A percentile compares a stretch with the other conserved stretches of the same genome.
Conservation (phyloP, 2,888 invertebrate genomes). For the Brachypalpus laphriformis region DNA sequence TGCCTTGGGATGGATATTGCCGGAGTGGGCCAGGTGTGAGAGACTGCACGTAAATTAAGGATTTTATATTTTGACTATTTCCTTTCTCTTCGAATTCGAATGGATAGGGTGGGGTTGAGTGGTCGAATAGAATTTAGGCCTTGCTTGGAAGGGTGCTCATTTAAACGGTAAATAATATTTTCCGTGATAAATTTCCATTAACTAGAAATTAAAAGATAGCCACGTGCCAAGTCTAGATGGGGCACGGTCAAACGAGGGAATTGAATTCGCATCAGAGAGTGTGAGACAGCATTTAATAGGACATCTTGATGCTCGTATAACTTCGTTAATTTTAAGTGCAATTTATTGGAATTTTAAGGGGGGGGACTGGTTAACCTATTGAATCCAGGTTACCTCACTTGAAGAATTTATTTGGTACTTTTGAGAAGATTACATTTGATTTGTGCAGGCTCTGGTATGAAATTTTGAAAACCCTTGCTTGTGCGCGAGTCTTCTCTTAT, state of each 20-base stretch:
- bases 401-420: no score
- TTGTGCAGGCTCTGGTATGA: no score
- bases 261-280: slow-evolving; percentile 43
- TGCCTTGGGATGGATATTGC: slow-evolving; percentile 3
- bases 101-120: not conserved
- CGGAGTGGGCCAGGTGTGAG: slow-evolving; percentile 43
- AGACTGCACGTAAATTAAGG: slow-evolving; percentile 66
- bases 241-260: slow-evolving; percentile 30
- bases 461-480: no score
- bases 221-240: slow-evolving; percentile 29
- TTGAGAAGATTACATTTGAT: no score
- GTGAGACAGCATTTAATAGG: slow-evolving; percentile 17
- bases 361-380: not conserved
- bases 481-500: no score
- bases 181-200: slow-evolving; percentile 71
- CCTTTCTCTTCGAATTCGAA: slow-evolving; percentile 6
- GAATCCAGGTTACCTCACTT: not conserved
- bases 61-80: slow-evolving; percentile 54
- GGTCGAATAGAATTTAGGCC: slow-evolving; percentile 45
- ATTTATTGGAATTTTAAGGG: slow-evolving; percentile 33
- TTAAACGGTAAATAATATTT: slow-evolving; percentile 73
- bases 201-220: slow-evolving; percentile 64
- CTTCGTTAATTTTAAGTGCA: slow-evolving; percentile 52
- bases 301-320: slow-evolving; percentile 29
- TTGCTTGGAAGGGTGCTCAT: slow-evolving; percentile 42